Base-by-base conservation (phyloP, 2,113 vertebrate species). In the Macroglossus sobrinus region DNA sequence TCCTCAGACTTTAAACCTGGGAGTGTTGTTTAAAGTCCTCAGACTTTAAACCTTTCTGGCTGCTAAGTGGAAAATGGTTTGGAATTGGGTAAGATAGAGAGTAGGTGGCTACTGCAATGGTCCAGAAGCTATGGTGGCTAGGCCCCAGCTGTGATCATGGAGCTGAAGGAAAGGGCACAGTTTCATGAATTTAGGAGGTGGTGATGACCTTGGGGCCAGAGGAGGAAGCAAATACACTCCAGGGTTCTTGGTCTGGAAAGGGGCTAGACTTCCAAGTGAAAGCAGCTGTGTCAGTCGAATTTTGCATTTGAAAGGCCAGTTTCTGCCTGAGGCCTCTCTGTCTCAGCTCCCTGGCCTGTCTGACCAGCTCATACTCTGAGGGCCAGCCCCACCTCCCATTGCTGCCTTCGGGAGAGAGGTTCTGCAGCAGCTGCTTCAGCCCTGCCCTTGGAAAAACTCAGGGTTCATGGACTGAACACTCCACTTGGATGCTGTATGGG, bases 131-230 rank as follows among this genome's bases (percentile, higher is more conserved):
- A 24, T 1, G 18, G 22, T 0, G 18, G 47, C 30, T 7, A 33
- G 22, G 12, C 50, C 38, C 35, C 6, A 1, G 57, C 33, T 6
- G 81, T 22, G n/a, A 33, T 7, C 1, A 0, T 9, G 50, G 35
- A 35, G 40, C 33, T 38, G 71, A 33, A 30, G 33, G 50, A 6
- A n/a, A 33, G 11, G 26, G 30, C 10, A n/a, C 1, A 8, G 50
- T 28, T 24, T 2, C 15, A 3, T 0, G n/a, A 10, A 4, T 4
- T 21, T 38, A 15, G 47, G 30, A 71, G 26, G 22, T 1, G 15
- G 43, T 7, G 0, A 8, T 10, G 53, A 40, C 5, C 1, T 6
- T 11, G 40, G 40, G 26, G 28, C 0, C 0, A 35, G 75, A 79
- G 24, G 7, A 38, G 15, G 59, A 57, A 64, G 50, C 24, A 19